Conservation (phyloP, 2,113 vertebrate species). For the Syrrhaptes paradoxus region DNA sequence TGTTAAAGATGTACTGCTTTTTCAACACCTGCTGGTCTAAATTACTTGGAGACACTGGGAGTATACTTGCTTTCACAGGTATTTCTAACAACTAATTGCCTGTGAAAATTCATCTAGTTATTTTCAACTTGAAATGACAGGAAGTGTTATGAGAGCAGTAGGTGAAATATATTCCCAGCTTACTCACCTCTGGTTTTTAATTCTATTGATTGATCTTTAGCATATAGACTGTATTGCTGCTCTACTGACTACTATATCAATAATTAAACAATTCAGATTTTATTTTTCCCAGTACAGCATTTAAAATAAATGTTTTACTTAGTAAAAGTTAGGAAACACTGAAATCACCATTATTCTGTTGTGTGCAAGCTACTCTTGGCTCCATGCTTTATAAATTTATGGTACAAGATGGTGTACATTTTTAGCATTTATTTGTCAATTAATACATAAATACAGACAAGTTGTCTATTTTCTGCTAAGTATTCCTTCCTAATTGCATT, state of each 20-base stretch:
- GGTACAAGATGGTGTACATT: background rate
- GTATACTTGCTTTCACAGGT: conserved; percentile 58
- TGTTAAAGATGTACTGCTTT: background rate
- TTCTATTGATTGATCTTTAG: background rate
- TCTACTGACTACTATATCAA: background rate
- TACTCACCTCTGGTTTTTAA: background rate
- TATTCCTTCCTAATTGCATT: background rate
- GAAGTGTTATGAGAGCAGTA: conserved; percentile 22
- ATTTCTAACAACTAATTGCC: conserved; percentile 67
- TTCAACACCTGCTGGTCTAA: conserved; percentile 58
- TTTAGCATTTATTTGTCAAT: background rate
- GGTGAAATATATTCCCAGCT: conserved; percentile 35
- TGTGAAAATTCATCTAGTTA: conserved; percentile 70
- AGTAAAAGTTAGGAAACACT: background rate
- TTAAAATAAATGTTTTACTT: background rate
- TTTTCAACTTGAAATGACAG: conserved; percentile 60
- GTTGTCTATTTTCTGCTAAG: background rate
- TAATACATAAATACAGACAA: background rate
- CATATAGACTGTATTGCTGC: background rate
- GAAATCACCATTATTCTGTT: background rate
- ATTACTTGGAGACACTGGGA: conserved; percentile 68
- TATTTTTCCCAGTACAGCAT: background rate
- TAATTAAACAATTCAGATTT: background rate
- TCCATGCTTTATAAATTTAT: background rate
- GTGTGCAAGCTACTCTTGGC: background rate